Evolutionary conservation across 1,140 invertebrate genomes (phyloP).

Genomic region (Bombus waltoni): DNA sequence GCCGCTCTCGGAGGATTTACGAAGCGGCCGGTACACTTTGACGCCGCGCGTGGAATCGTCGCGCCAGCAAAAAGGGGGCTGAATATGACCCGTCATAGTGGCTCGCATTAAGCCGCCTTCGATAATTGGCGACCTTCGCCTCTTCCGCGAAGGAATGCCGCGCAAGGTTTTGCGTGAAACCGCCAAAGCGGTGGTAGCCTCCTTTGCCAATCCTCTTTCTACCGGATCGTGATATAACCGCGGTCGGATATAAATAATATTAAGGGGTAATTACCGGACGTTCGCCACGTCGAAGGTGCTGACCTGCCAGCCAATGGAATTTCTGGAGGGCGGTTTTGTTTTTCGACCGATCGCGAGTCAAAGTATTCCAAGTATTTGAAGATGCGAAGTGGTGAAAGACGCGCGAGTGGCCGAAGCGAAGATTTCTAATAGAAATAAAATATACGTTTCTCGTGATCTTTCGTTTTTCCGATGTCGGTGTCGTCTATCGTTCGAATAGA

Average conservation of each 20-base stretch:
- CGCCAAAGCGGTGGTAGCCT: conserved; percentile 48
- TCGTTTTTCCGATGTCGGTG: no score
- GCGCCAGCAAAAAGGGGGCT: conserved; percentile 59
- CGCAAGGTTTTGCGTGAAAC: conserved; percentile 66
- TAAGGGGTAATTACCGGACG: conserved; percentile 34
- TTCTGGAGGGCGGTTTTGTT: conserved; percentile 14
- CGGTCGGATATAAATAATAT: conserved; percentile 47
- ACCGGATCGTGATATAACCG: conserved; percentile 24
- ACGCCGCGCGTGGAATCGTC: conserved; percentile 61
- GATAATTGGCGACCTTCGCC: conserved; percentile 80
- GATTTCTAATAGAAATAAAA: no score
- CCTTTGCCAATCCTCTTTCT: background rate
- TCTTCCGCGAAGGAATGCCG: conserved; percentile 79
- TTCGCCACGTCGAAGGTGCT: conserved; percentile 11
- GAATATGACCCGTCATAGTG: conserved; percentile 74
- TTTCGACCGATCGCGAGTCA: background rate
- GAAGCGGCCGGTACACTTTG: conserved; percentile 64
- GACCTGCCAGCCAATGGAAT: conserved; percentile 3
- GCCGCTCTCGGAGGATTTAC: conserved; percentile 50
- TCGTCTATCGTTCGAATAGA: no score
- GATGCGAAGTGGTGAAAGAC: no score
- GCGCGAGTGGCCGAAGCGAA: no score
- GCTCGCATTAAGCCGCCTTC: conserved; percentile 75
- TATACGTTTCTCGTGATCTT: no score
- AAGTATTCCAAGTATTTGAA: background rate